Conservation (phyloP, 2,888 invertebrate genomes). For the Mythimna vitellina region DNA sequence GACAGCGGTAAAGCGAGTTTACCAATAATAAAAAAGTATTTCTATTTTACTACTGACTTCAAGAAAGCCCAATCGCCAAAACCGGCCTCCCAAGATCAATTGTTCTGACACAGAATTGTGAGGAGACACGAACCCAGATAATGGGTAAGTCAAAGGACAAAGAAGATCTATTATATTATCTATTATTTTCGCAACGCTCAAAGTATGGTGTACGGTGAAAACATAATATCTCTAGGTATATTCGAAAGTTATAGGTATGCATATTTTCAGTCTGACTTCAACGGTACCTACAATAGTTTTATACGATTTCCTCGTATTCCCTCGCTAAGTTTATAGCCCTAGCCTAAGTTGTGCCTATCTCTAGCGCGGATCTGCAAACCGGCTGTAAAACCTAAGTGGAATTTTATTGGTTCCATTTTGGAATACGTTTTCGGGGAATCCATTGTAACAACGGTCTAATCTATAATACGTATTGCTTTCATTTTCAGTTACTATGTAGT, state of each 20-base stretch:
- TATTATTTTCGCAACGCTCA: no score
- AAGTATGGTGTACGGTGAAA: no score
- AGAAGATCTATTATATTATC: no score
- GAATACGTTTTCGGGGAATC: constrained; percentile 21
- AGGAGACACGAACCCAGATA: no score
- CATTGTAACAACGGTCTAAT: constrained; percentile 6
- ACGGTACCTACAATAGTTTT: constrained; percentile 31
- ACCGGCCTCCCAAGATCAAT: no score
- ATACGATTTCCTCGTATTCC: constrained; percentile 30
- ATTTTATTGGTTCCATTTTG: constrained; percentile 47
- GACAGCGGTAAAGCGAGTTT: no score
- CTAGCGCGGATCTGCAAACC: constrained; percentile 46
- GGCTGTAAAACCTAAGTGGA: constrained; percentile 56
- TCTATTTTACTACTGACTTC: no score
- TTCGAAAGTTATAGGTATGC: background rate
- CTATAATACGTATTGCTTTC: background rate
- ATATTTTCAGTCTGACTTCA: constrained; percentile 25
- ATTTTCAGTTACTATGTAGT: background rate
- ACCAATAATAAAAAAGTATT: no score
- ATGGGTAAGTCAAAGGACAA: no score
- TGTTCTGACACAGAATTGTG: no score
- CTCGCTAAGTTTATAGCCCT: constrained; percentile 49
- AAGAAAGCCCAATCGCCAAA: no score
- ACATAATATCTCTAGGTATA: background rate
- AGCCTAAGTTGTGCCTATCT: constrained; percentile 49